Evolutionary conservation across 2,797 vertebrate species (phyloP).

Genomic region (Toxotes lorentzi): DNA sequence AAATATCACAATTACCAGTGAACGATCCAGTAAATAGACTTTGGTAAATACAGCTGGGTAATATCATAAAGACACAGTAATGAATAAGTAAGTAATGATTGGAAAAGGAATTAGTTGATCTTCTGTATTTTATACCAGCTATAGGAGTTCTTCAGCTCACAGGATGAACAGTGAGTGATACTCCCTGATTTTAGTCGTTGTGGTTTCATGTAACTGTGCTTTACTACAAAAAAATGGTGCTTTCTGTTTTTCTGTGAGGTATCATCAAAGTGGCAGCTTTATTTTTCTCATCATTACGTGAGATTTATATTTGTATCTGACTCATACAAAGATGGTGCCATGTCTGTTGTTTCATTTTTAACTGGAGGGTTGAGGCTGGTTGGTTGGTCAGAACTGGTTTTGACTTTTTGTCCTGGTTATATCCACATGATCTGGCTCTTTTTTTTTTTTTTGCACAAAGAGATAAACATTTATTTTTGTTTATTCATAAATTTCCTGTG

Average conservation of each 20-base stretch:
- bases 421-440: not conserved
- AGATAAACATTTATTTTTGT: not conserved
- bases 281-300: too few species aligned
- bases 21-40: slow-evolving; percentile 22
- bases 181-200: too few species aligned
- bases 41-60: slow-evolving; percentile 10
- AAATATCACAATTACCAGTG: slow-evolving; percentile 18
- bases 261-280: too few species aligned
- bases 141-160: not conserved
- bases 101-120: not conserved
- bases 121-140: not conserved
- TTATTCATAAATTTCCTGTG: not conserved
- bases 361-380: not conserved
- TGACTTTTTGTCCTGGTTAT: not conserved
- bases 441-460: too few species aligned
- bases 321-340: not conserved
- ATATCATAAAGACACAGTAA: not conserved
- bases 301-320: not conserved
- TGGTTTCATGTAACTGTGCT: too few species aligned
- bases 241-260: too few species aligned
- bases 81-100: not conserved
- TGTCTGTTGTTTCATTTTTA: not conserved
- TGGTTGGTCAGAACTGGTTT: not conserved
- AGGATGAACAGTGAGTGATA: too few species aligned
- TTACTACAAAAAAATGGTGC: too few species aligned